Evolutionary conservation across 1,140 invertebrate genomes (phyloP).

Genomic region (Lasaia peninsularis): DNA sequence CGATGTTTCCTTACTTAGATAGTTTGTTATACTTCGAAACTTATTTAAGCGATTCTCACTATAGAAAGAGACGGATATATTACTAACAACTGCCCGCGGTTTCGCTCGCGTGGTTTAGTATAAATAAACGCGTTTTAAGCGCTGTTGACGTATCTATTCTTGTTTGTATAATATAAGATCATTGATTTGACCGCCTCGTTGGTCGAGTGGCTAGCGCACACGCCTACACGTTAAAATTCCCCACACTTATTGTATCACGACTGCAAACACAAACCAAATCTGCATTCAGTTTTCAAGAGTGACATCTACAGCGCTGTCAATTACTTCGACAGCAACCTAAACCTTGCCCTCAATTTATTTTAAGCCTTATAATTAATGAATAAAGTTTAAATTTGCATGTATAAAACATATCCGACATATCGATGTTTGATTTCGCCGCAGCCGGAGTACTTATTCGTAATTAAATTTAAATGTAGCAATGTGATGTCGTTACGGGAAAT

Average conservation of each 20-base stretch:
- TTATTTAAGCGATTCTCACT: not conserved
- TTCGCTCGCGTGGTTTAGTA: no score
- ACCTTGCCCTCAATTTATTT: not conserved
- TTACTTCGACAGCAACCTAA: constrained; percentile 1
- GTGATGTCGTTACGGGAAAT: constrained; percentile 4
- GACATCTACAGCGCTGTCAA: not conserved
- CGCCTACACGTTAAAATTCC: no score
- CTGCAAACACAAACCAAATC: not conserved
- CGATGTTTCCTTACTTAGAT: constrained; percentile 21
- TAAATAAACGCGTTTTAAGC: no score
- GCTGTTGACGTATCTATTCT: no score
- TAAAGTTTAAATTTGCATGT: not conserved
- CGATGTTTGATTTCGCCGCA: constrained; percentile 8
- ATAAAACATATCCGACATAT: not conserved
- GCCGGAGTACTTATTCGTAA: constrained; percentile 6
- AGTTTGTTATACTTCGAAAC: constrained; percentile 16
- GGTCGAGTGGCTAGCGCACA: no score
- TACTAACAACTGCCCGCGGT: no score
- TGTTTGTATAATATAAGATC: not conserved
- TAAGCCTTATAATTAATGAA: not conserved
- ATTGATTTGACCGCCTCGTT: no score
- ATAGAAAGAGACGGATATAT: no score
- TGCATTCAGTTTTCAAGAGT: not conserved
- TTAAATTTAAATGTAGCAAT: constrained; percentile 7
- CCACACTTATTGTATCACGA: no score